Evolutionary conservation across 1,140 invertebrate genomes (phyloP), one percentile per base, ranked within the genome.

Genomic region (Drosophila bocki): DNA sequence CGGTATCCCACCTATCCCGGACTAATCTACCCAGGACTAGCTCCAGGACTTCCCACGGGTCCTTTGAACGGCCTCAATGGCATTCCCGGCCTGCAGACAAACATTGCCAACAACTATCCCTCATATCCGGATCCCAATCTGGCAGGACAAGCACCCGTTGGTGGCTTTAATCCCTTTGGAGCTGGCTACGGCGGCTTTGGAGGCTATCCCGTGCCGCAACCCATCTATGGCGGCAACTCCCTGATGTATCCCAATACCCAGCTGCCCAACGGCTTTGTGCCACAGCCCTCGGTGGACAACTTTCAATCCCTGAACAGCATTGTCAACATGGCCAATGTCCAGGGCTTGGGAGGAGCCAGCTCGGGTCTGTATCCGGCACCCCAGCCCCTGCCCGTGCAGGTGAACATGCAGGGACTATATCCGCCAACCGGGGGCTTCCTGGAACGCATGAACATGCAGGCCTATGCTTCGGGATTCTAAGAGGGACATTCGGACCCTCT

Each of bases 1-100:
- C 75, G 86, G 7, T 90, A 90, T 62, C 75, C 75, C 44, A 61
- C 61, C 62, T 90, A 82, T 61, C 68, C 78, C 0, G 82, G 82
- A 7, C 29, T 85, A 12, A 48, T 90, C 1, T 69, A 67, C 33
- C 48, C 50, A 0, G 75, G 75, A 11, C 17, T 64, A 0, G 19
- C 51, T 1, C 33, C 56, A 0, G 41, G 37, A 11, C 22, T 51
- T 1, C 9, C 48, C 3, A 7, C 48, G 9, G 48, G 29, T 12
- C 48, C 48, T 3, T 11, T 51, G 48, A n/a, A 68, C 4, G 63
- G 70, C 9, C 32, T 74, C 4, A 68, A 35, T 29, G 76, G 77
- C 17, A 15, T 68, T 37, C 39, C 60, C 41, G 77, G 79, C 11
- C 37, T 82, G 54, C 79, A 76, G 33, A 35, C 69, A 0, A 75